Base-by-base conservation (phyloP, 2,113 vertebrate genomes). In the Vireo altiloquus region DNA sequence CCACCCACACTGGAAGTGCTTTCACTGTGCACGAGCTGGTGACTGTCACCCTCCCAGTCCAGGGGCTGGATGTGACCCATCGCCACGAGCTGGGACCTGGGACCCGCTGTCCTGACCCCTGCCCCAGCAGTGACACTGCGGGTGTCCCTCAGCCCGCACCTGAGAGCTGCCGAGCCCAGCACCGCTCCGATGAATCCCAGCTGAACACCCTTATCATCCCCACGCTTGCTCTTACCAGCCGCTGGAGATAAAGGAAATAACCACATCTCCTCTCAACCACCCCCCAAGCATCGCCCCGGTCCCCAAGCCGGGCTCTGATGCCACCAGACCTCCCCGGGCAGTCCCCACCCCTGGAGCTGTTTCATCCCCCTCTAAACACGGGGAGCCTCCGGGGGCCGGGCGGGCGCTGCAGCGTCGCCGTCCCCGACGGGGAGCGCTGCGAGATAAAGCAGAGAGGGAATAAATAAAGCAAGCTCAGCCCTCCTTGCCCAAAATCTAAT, bases 401-500 rank as follows among this genome's bases (percentile, higher is more conserved):
- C 64, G 39, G 69, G 65, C 7, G 10, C 50, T 7, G 8, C 92
- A 22, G 81, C 49, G 2, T 50, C 52, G 0, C 75, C 27, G 4
- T 30, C 37, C 81, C 61, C 11, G 1, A 27, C 1, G 25, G 76
- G 74, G 57, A 92, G 23, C 3, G 15, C 94, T 46, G 35, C 0
- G 4, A 72, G 87, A 87, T 57, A 68, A 70, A 82, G 72, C 65
- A 68, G 69, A 23, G 80, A 94, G 79, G 86, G 87, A 94, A 92
- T 91, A 89, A 97, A 94, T 59, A 65, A 47, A 89, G 35, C 59
- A 46, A 94, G 70, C 81, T 44, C 86, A 89, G 28, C 39, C 63
- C 82, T 79, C 80, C 89, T 23, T 10, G 30, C 88, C 92, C 74
- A 39, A 94, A 92, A 97, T 82, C 93, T 89, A 89, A 96, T 96